A percentile compares a stretch with the other conserved stretches of the same genome.
phyloP scores from a whole-genome alignment of 2,113 vertebrate genomes.

The Notiomystis cincta region DNA sequence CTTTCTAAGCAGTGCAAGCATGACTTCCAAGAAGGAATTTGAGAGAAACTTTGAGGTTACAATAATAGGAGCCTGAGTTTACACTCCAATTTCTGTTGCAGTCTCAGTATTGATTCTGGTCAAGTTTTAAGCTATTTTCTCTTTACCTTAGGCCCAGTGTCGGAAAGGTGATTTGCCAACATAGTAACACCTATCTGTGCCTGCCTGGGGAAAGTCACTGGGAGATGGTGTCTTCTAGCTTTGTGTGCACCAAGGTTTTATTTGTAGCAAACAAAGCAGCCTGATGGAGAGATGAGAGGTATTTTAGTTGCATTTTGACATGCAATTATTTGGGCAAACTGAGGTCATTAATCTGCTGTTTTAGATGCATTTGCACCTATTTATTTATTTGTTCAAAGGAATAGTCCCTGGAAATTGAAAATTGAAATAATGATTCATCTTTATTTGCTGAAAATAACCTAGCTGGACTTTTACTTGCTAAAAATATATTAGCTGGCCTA shows the following conservation, averaged over 20 bases:
- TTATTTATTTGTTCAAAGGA: neutral
- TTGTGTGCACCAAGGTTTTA: neutral
- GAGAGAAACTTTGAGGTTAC: neutral
- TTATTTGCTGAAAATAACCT: neutral
- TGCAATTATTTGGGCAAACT: neutral
- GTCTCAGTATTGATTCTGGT: neutral
- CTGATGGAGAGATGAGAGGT: neutral
- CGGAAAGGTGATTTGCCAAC: neutral
- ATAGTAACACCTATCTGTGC: neutral
- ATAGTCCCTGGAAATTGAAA: neutral
- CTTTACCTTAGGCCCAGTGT: neutral
- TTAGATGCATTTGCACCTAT: neutral
- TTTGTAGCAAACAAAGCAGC: neutral
- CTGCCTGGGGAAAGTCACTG: neutral
- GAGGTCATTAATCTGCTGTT: neutral
- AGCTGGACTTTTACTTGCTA: neutral
- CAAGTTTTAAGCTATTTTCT: neutral
- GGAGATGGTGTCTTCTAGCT: neutral
- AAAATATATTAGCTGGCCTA: neutral
- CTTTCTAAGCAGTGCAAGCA: slow-evolving; percentile 10
- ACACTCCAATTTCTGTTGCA: neutral
- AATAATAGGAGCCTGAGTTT: neutral
- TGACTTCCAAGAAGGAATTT: slow-evolving; percentile 29
- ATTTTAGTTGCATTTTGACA: neutral
- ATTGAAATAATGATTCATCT: neutral